These are phyloP conservation scores for Encarsia formosa DNA, from an alignment of 2,888 invertebrate genomes.

Conservation along the genomic window DNA sequence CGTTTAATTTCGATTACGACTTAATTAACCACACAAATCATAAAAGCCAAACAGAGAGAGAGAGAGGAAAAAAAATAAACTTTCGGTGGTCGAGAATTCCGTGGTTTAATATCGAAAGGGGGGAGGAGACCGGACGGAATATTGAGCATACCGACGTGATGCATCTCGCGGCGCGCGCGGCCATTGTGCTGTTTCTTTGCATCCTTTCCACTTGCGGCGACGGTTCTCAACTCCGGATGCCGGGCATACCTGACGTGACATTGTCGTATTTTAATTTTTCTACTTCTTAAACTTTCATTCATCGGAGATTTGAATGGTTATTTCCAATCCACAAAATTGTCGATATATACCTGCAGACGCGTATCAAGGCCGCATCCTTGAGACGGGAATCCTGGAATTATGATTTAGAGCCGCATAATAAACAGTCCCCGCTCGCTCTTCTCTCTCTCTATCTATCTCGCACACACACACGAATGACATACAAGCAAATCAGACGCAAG, in stretches of 20 bases:
- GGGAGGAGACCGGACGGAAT: constrained; percentile 44
- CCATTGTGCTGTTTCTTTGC: constrained; percentile 12
- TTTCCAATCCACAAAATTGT: not conserved
- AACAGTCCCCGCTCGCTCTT: not conserved
- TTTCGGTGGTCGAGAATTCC: no score
- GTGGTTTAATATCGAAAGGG: constrained; percentile 48
- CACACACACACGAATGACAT: no score
- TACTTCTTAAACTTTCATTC: no score
- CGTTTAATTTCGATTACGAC: no score
- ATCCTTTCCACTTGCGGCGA: constrained; percentile 24
- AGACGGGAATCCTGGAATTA: constrained; percentile 2
- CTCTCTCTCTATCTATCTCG: no score
- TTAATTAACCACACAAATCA: no score
- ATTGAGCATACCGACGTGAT: constrained; percentile 41
- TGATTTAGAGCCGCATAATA: constrained; percentile 4
- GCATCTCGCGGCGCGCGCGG: constrained; percentile 25
- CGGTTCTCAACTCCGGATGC: constrained; percentile 35
- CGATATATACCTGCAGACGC: not conserved
- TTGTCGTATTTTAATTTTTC: no score
- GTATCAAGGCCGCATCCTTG: not conserved
- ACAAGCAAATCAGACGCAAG: constrained; percentile 14
- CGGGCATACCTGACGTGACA: no score
- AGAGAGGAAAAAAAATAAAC: no score
- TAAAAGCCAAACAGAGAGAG: no score
- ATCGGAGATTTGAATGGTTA: no score